phyloP scores from a whole-genome alignment of 2,113 vertebrate species.

The Sapayoa aenigma region DNA sequence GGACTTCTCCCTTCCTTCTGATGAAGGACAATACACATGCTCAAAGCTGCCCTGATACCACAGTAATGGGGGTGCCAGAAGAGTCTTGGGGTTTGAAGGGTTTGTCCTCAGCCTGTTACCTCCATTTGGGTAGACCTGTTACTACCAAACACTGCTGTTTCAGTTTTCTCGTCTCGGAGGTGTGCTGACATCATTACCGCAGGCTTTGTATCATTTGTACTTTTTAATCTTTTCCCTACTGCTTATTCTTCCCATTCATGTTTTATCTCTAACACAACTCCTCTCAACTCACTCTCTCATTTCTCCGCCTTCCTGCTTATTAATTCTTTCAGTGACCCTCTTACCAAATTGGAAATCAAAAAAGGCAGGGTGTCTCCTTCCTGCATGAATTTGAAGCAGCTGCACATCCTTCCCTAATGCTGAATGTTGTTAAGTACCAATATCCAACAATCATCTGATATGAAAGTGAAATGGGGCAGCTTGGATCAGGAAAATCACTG shows the following conservation, averaged over 20 bases:
- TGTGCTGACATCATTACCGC: not conserved
- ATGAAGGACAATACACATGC: not conserved
- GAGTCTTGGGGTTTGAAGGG: not conserved
- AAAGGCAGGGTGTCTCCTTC: not conserved
- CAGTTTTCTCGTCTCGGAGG: not conserved
- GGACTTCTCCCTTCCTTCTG: not conserved
- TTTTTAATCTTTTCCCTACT: not conserved
- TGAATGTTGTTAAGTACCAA: not conserved
- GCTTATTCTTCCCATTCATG: not conserved
- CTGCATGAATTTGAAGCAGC: not conserved
- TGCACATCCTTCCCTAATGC: not conserved
- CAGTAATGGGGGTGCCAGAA: not conserved
- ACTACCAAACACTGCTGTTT: not conserved
- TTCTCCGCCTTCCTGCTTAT: not conserved
- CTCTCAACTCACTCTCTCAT: not conserved
- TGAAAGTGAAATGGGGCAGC: not conserved
- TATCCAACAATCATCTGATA: not conserved
- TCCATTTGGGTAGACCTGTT: not conserved
- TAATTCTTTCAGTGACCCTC: not conserved
- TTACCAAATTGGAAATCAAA: not conserved
- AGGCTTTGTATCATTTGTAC: not conserved
- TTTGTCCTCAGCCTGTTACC: not conserved
- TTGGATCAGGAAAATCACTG: not conserved
- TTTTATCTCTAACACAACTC: not conserved
- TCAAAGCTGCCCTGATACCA: not conserved